phyloP scores from a whole-genome alignment of 1,140 invertebrate species.

The Lepidotrigona ventralis region DNA sequence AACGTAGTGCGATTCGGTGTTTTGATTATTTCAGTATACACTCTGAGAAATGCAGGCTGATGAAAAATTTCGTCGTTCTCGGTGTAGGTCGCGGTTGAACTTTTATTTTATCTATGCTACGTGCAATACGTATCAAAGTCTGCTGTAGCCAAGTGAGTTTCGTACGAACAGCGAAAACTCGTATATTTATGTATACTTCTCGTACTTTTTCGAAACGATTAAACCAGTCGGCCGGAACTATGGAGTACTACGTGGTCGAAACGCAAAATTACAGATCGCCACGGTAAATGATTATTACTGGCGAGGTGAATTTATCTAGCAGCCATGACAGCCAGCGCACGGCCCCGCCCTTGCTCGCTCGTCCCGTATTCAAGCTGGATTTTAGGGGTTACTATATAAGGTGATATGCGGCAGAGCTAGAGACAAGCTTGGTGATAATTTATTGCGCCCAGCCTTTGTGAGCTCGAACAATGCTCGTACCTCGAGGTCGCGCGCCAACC shows the following conservation, averaged over 20 bases:
- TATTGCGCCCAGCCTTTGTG: slow-evolving; percentile 64
- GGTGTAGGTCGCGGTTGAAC: too few relatives aligned
- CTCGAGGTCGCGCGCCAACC: slow-evolving; percentile 2
- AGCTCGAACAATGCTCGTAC: slow-evolving; percentile 58
- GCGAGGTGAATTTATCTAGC: slow-evolving; percentile 33
- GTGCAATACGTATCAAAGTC: too few relatives aligned
- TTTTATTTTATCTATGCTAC: too few relatives aligned
- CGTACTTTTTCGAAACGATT: background rate
- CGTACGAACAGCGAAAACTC: background rate
- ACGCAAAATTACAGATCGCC: background rate
- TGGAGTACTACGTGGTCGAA: background rate
- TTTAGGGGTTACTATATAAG: slow-evolving; percentile 31
- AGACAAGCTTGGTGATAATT: slow-evolving; percentile 62
- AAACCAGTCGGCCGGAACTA: background rate
- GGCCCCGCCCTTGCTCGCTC: background rate
- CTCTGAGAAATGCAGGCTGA: too few relatives aligned
- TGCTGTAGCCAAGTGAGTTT: background rate
- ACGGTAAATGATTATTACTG: background rate
- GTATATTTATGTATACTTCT: too few relatives aligned
- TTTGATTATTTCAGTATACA: too few relatives aligned
- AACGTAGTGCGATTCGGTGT: too few relatives aligned
- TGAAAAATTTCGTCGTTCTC: too few relatives aligned
- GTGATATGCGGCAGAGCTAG: slow-evolving; percentile 15
- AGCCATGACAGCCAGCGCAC: background rate
- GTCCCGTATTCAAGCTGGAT: slow-evolving; percentile 34